Conservation (phyloP, 2,797 vertebrate species). For the Sciurus carolinensis region DNA sequence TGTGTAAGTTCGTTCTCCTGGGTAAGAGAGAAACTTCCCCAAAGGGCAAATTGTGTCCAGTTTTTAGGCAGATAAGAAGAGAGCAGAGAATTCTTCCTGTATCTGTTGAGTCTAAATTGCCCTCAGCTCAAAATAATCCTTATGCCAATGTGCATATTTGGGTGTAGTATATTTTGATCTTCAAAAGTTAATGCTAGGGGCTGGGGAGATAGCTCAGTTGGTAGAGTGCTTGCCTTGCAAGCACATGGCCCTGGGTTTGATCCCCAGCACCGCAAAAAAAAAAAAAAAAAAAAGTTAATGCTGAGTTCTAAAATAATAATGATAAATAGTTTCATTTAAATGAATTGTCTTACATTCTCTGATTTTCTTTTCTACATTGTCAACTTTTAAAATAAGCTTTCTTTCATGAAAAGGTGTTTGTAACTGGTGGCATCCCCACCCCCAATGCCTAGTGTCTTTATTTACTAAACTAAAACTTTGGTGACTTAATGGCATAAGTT, state of each 20-base stretch:
- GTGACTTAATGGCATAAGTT: background rate
- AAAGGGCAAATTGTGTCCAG: background rate
- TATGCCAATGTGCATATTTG: background rate
- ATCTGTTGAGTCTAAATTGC: background rate
- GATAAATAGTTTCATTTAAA: background rate
- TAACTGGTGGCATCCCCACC: background rate
- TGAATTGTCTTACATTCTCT: background rate
- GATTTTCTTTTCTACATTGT: slow-evolving; percentile 25
- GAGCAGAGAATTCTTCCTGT: background rate
- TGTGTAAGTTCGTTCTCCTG: background rate
- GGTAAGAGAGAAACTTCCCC: background rate
- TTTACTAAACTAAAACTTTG: slow-evolving; percentile 27
- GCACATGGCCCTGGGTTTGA: too few relatives aligned
- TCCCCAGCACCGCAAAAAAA: too few relatives aligned
- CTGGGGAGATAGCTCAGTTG: too few relatives aligned
- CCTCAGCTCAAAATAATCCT: slow-evolving; percentile 22
- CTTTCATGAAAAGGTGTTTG: background rate
- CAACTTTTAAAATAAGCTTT: slow-evolving; percentile 40
- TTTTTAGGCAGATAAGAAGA: background rate
- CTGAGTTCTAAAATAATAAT: background rate
- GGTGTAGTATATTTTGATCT: background rate
- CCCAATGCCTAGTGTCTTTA: background rate
- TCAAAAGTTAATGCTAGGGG: background rate
- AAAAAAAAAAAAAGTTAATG: background rate
- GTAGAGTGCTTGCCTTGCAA: too few relatives aligned